Conservation (phyloP, 2,888 invertebrate genomes). For the Leptopilina myrica region DNA sequence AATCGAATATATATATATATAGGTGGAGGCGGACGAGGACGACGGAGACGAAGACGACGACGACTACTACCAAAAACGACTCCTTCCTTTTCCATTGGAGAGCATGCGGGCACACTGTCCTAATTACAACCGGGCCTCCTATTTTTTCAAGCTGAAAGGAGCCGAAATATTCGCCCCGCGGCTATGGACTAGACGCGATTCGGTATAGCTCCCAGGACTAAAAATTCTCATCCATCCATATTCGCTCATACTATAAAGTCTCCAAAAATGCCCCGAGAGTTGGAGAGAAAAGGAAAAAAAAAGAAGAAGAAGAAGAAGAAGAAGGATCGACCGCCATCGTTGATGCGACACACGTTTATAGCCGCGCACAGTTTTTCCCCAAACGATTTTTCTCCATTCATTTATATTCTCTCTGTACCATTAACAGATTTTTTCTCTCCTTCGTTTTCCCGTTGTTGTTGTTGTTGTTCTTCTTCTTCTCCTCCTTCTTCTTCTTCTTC, state of each 20-base stretch:
- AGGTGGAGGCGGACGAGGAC: conserved; percentile 53
- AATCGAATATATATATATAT: conserved; percentile 39
- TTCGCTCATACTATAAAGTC: neutral
- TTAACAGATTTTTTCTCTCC: conserved; percentile 56
- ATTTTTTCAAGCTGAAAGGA: conserved; percentile 71
- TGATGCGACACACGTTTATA: conserved; percentile 44
- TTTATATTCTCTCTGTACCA: conserved; percentile 46
- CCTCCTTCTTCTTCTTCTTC: conserved; percentile 64
- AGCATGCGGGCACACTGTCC: conserved; percentile 76
- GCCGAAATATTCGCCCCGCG: conserved; percentile 71
- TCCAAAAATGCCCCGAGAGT: conserved; percentile 48
- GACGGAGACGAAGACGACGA: conserved; percentile 53
- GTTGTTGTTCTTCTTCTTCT: conserved; percentile 65
- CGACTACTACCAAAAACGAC: conserved; percentile 49
- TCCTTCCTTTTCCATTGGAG: conserved; percentile 55
- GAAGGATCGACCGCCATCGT: conserved; percentile 53
- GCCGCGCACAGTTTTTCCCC: conserved; percentile 64
- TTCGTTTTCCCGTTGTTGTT: conserved; percentile 42
- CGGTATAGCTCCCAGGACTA: conserved; percentile 59
- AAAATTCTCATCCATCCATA: too few relatives aligned
- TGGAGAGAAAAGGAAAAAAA: conserved; percentile 45
- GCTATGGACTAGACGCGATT: conserved; percentile 61
- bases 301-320: too few relatives aligned
- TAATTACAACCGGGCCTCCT: conserved; percentile 75
- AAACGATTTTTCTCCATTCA: conserved; percentile 61